Percentiles rank a stretch among this genome's conserved stretches.
These are phyloP conservation scores for Cydia splendana DNA, from an alignment of 1,140 invertebrate species.

Conservation along the genomic window DNA sequence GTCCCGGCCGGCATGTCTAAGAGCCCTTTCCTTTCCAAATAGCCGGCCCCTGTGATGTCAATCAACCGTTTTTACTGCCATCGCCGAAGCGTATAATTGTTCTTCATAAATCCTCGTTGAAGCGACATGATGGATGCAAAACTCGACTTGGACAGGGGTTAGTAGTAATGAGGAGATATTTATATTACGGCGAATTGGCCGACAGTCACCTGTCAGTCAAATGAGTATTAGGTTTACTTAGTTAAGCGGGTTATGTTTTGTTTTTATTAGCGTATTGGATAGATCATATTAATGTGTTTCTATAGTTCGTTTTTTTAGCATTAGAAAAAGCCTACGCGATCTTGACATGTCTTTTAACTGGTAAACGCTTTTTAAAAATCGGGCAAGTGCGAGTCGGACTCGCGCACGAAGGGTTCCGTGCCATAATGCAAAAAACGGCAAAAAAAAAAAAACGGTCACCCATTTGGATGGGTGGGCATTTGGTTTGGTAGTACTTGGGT, in stretches of 20 bases:
- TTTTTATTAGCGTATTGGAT: constrained; percentile 31
- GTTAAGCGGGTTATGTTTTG: neutral
- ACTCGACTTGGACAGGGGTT: constrained; percentile 15
- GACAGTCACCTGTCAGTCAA: constrained; percentile 10
- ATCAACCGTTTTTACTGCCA: constrained; percentile 53
- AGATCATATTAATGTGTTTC: too few species aligned
- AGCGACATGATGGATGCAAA: constrained; percentile 62
- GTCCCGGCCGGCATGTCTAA: neutral
- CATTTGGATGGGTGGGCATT: too few species aligned
- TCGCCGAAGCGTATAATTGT: constrained; percentile 51
- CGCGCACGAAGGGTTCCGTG: too few species aligned
- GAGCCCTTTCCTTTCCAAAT: constrained; percentile 13
- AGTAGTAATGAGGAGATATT: constrained; percentile 49
- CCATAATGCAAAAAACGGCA: too few species aligned
- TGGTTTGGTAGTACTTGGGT: too few species aligned
- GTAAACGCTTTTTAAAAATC: too few species aligned
- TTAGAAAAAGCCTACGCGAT: too few species aligned
- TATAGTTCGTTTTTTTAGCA: too few species aligned
- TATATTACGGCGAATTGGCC: constrained; percentile 6
- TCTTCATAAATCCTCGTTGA: constrained; percentile 63
- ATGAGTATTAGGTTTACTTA: constrained; percentile 13
- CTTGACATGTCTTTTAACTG: too few species aligned
- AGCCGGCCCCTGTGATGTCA: constrained; percentile 41
- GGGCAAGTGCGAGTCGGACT: too few species aligned
- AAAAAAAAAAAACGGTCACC: too few species aligned